phyloP scores from a whole-genome alignment of 2,797 vertebrate genomes.

The Micromesistius poutassou region DNA sequence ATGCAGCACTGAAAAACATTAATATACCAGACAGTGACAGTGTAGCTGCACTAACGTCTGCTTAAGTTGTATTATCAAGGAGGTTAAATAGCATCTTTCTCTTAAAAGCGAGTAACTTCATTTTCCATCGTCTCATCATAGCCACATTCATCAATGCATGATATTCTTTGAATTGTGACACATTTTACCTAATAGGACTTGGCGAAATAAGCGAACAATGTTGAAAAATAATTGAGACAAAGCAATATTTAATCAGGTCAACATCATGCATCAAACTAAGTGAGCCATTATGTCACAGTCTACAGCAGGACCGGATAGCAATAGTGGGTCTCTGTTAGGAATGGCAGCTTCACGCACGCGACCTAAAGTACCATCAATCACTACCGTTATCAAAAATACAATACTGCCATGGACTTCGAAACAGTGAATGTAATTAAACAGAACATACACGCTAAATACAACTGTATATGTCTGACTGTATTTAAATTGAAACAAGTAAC shows the following conservation, averaged over 20 bases:
- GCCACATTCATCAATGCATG: neutral
- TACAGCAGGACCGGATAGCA: neutral
- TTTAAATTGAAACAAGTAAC: neutral
- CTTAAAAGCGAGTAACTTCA: neutral
- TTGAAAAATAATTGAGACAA: neutral
- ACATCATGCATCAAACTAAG: neutral
- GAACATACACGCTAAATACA: neutral
- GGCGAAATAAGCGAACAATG: neutral
- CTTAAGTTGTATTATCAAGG: neutral
- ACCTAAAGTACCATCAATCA: neutral
- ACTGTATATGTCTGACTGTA: neutral
- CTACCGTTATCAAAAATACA: neutral
- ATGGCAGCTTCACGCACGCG: neutral
- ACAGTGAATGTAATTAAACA: neutral
- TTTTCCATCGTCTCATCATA: neutral
- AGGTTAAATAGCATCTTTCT: neutral
- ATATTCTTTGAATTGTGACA: neutral
- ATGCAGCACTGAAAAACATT: neutral
- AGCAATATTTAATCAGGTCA: slow-evolving; percentile 1
- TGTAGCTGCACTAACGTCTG: neutral
- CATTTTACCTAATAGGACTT: too few relatives aligned
- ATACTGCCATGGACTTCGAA: neutral
- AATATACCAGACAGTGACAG: neutral
- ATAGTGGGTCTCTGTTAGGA: neutral
- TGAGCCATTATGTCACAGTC: neutral